Conservation (phyloP, 2,797 vertebrate species). For the Harpagifer antarcticus region DNA sequence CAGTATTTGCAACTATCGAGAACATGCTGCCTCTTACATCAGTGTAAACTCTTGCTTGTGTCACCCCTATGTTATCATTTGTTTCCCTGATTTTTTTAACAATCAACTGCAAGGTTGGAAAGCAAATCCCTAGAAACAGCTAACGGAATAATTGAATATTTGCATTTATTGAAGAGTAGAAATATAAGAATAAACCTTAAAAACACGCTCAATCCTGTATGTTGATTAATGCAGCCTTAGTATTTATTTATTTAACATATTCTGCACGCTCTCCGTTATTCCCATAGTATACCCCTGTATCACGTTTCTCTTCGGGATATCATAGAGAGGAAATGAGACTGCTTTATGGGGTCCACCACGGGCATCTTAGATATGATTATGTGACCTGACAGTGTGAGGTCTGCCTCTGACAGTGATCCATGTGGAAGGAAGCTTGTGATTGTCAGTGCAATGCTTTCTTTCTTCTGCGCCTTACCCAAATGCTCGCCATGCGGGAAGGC, state of each 20-base stretch:
- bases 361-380: conserved; percentile 73
- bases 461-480: conserved; percentile 59
- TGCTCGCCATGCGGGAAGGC: conserved; percentile 60
- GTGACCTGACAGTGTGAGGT: conserved; percentile 80
- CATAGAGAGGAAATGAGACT: conserved; percentile 40
- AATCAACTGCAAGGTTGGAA: not conserved
- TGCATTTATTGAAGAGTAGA: not conserved
- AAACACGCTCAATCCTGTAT: not conserved
- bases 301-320: conserved; percentile 39
- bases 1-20: not conserved
- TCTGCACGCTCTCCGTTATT: not conserved
- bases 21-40: not conserved
- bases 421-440: conserved; percentile 76
- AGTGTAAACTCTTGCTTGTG: not conserved
- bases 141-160: not conserved
- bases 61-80: not conserved
- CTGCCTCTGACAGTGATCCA: conserved; percentile 75
- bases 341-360: conserved; percentile 63
- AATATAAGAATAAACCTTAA: not conserved
- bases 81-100: not conserved
- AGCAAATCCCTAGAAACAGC: not conserved
- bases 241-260: not conserved
- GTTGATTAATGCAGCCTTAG: not conserved
- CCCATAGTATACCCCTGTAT: conserved; percentile 24
- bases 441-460: conserved; percentile 72